Evolutionary conservation across 2,113 vertebrate genomes (phyloP).

Genomic region (Acrocephalus arundinaceus): DNA sequence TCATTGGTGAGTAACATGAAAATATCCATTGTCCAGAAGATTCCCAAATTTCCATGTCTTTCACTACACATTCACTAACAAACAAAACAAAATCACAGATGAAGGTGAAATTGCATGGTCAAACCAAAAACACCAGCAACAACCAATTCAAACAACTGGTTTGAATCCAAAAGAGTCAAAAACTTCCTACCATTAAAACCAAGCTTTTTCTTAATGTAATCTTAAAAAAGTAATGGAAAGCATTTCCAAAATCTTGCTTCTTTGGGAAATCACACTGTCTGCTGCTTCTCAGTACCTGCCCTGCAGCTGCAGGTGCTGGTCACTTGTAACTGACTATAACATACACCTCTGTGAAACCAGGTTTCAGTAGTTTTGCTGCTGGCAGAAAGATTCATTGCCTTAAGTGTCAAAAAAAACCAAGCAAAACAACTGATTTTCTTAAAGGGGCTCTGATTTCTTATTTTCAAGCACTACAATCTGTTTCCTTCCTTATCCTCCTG

Average conservation of each 20-base stretch:
- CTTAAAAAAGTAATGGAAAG: neutral
- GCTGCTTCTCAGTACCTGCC: neutral
- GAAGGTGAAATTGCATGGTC: neutral
- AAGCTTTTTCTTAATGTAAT: neutral
- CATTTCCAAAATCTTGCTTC: neutral
- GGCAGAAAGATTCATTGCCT: neutral
- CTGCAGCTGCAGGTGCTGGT: neutral
- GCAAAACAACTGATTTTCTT: neutral
- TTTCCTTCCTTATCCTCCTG: neutral
- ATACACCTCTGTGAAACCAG: neutral
- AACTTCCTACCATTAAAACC: neutral
- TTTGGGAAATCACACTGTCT: neutral
- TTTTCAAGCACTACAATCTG: neutral
- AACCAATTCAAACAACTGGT: neutral
- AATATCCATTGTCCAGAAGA: slow-evolving; percentile 90
- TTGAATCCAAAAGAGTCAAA: neutral
- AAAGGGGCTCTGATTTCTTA: neutral
- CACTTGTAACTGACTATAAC: neutral
- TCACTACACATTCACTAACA: slow-evolving; percentile 81
- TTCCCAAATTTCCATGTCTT: slow-evolving; percentile 89
- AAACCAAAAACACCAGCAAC: neutral
- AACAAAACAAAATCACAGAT: neutral
- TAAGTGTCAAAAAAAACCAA: neutral
- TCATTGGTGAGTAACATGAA: slow-evolving; percentile 83
- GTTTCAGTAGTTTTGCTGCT: neutral